Percentiles rank a stretch among this genome's conserved stretches.
phyloP scores from a whole-genome alignment of 2,113 vertebrate genomes.

The Kryptolebias marmoratus region DNA sequence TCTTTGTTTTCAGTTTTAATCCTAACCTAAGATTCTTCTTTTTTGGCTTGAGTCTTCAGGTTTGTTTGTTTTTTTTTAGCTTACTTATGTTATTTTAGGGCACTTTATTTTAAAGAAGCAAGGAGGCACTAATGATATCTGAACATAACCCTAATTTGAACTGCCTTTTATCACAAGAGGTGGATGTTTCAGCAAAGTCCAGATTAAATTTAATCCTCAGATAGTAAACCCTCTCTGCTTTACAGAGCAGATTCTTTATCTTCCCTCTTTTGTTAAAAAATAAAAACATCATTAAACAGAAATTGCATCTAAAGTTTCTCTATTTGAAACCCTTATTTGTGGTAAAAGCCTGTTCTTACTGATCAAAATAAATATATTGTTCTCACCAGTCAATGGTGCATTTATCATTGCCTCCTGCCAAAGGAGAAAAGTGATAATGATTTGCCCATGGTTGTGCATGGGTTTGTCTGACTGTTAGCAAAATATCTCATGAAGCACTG shows the following conservation, averaged over 20 bases:
- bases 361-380: conserved; percentile 39
- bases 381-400: conserved; percentile 22
- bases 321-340: conserved; percentile 58
- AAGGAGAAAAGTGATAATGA: no score
- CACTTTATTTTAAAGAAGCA: conserved; percentile 51
- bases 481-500: no score
- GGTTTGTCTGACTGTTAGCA: no score
- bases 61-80: background rate
- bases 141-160: conserved; percentile 64
- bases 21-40: background rate
- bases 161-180: conserved; percentile 55
- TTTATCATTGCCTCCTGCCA: background rate
- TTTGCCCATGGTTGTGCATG: no score
- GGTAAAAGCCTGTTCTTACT: conserved; percentile 30
- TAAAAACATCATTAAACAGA: conserved; percentile 33
- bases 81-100: conserved; percentile 30
- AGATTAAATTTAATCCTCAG: conserved; percentile 52
- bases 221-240: conserved; percentile 58
- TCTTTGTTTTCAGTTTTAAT: background rate
- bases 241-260: conserved; percentile 27
- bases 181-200: conserved; percentile 61
- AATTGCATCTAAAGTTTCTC: conserved; percentile 47
- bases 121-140: conserved; percentile 49
- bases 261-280: conserved; percentile 26
- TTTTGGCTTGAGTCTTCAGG: background rate